Percentiles rank a stretch among this genome's conserved stretches.
Evolutionary conservation across 2,888 invertebrate species (phyloP).

Genomic region (Drosophila melanocephala): DNA sequence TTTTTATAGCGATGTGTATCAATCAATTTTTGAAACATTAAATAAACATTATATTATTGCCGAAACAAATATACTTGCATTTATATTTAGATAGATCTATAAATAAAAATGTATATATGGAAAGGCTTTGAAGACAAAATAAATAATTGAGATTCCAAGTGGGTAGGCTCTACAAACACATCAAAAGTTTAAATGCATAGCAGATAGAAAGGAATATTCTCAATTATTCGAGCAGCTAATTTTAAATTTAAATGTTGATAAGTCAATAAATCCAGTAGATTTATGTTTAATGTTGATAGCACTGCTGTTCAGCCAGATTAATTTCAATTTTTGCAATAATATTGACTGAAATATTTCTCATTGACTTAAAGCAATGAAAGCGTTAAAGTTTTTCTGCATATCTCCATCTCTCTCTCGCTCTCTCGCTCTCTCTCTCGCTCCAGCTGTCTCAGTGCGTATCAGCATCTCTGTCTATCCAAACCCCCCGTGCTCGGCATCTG

Average conservation of each 20-base stretch:
- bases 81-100: neutral
- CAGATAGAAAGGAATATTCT: neutral
- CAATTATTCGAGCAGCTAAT: neutral
- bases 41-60: neutral
- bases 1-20: neutral
- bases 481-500: neutral
- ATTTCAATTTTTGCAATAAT: neutral
- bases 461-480: conserved; percentile 5
- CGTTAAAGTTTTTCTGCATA: neutral
- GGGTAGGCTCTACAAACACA: neutral
- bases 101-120: neutral
- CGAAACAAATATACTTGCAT: neutral
- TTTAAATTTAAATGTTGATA: neutral
- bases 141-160: neutral
- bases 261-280: neutral
- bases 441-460: neutral
- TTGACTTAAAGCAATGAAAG: conserved; percentile 29
- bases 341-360: neutral
- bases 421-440: neutral
- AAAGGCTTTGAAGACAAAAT: neutral
- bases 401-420: neutral
- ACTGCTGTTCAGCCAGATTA: neutral
- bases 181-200: neutral
- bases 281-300: neutral
- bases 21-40: neutral